These are phyloP conservation scores for Theristicus caerulescens DNA, from an alignment of 2,113 vertebrate genomes.

Conservation along the genomic window DNA sequence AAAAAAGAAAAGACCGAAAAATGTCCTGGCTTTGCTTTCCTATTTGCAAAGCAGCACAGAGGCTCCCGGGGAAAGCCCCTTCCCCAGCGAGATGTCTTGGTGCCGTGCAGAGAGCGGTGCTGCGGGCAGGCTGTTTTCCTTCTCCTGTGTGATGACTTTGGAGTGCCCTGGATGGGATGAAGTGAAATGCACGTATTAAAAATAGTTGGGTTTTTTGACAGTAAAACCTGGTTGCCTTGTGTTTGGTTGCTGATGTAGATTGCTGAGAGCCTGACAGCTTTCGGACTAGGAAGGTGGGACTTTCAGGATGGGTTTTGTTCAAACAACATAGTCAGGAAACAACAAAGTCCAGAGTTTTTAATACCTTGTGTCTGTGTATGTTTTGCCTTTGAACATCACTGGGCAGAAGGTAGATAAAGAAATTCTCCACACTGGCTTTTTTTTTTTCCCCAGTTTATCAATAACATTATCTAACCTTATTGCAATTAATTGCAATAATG, in stretches of 20 bases:
- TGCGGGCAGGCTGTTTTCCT: background rate
- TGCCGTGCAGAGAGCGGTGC: fast-evolving
- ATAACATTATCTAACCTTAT: background rate
- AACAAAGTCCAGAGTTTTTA: background rate
- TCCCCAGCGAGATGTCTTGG: background rate
- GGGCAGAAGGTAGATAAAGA: background rate
- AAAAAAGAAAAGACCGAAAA: background rate
- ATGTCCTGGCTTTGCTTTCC: background rate
- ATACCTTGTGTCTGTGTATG: background rate
- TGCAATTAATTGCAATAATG: background rate
- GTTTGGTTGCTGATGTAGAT: background rate
- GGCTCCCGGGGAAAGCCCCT: background rate
- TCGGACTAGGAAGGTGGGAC: background rate
- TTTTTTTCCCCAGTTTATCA: background rate
- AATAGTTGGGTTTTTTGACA: background rate
- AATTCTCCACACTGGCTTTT: background rate
- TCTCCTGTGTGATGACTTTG: fast-evolving
- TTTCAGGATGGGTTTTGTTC: background rate
- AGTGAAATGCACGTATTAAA: background rate
- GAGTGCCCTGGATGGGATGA: background rate
- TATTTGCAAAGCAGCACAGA: background rate
- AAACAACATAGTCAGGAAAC: background rate
- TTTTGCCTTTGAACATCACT: background rate
- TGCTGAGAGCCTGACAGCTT: background rate
- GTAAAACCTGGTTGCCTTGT: background rate